A percentile compares a stretch with the other conserved stretches of the same genome.
Conservation (phyloP, 2,888 invertebrate genomes). For the Andrena trimmerana region DNA sequence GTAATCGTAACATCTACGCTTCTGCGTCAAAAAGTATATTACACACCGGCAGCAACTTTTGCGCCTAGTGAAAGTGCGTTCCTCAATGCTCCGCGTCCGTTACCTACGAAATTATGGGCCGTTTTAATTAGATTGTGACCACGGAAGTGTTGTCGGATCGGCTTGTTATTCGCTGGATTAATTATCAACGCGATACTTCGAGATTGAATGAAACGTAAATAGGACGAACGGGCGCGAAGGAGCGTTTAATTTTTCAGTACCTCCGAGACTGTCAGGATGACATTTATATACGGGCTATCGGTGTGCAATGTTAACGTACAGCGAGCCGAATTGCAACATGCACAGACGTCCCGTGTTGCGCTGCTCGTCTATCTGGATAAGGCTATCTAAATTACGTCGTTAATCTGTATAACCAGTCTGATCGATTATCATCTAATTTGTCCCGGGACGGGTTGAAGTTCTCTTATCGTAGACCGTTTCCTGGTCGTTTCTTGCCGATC, state of each 20-base stretch:
- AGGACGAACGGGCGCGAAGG: not conserved
- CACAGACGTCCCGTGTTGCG: too few relatives aligned
- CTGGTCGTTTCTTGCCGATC: slow-evolving; percentile 35
- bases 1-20: slow-evolving; percentile 8
- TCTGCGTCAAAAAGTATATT: not conserved
- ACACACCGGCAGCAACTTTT: not conserved
- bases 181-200: not conserved
- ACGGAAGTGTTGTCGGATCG: not conserved
- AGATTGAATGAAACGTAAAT: not conserved
- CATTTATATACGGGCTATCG: not conserved
- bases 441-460: slow-evolving; percentile 11
- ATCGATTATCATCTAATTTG: slow-evolving; percentile 53
- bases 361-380: not conserved
- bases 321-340: not conserved
- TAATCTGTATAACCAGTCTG: slow-evolving; percentile 38
- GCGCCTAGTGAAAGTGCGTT: slow-evolving; percentile 14
- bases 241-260: not conserved
- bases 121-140: slow-evolving; percentile 11
- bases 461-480: slow-evolving; percentile 32
- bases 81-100: not conserved
- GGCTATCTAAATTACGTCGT: slow-evolving; percentile 54
- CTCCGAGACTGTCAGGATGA: not conserved
- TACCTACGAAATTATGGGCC: not conserved
- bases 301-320: too few relatives aligned
- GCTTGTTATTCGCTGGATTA: not conserved